These are phyloP conservation scores for Thysanoteuthis rhombus DNA, from an alignment of 2,888 invertebrate genomes.

Conservation along the genomic window DNA sequence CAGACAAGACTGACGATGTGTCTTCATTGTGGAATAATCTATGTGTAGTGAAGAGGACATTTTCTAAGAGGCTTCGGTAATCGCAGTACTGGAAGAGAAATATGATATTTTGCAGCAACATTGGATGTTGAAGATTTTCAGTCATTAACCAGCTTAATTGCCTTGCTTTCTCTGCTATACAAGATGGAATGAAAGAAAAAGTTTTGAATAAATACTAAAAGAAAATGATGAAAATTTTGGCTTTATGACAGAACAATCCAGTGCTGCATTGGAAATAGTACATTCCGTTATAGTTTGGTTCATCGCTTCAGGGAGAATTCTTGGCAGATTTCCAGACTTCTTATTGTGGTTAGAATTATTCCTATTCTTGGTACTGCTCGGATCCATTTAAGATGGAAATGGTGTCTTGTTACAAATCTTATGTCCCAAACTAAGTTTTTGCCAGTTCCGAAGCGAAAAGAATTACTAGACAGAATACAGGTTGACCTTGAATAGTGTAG, in stretches of 20 bases:
- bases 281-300: not conserved
- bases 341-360: not conserved
- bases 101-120: not conserved
- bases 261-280: not conserved
- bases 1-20: not conserved
- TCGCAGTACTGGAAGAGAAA: not conserved
- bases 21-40: not conserved
- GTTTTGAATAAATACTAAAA: not conserved
- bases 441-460: too few species aligned
- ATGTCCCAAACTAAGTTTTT: not conserved
- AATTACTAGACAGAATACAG: too few species aligned
- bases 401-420: not conserved
- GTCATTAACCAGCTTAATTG: not conserved
- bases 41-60: not conserved
- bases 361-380: not conserved
- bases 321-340: not conserved
- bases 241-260: not conserved
- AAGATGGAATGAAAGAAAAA: not conserved
- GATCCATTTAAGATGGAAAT: not conserved
- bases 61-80: not conserved
- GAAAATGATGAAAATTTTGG: not conserved
- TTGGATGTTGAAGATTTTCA: not conserved
- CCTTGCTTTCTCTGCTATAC: not conserved
- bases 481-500: too few species aligned
- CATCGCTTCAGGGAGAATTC: not conserved